Conservation (phyloP, 2,888 invertebrate genomes). For the Spodoptera exigua region DNA sequence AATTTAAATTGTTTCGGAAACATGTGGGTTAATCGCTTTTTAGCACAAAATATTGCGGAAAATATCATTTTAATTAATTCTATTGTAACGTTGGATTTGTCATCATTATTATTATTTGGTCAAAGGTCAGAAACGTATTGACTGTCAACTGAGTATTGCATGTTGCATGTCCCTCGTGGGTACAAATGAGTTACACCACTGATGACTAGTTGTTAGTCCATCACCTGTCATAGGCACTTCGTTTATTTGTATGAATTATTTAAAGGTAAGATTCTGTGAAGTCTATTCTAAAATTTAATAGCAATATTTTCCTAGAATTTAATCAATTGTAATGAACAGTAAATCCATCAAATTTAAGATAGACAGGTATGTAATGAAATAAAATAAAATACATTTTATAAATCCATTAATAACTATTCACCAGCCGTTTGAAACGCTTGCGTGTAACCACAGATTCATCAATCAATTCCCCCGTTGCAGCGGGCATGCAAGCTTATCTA, state of each 20-base stretch:
- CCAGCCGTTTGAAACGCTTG: slow-evolving; percentile 2
- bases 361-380: too few species aligned
- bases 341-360: too few species aligned
- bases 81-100: slow-evolving; percentile 6
- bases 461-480: slow-evolving; percentile 37
- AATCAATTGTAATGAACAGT: too few species aligned
- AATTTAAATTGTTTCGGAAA: slow-evolving; percentile 11
- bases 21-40: slow-evolving; percentile 14
- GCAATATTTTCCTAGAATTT: background rate
- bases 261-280: background rate
- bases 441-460: slow-evolving; percentile 28
- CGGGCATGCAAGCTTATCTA: slow-evolving; percentile 24
- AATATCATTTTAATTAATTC: background rate
- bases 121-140: slow-evolving; percentile 11
- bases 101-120: slow-evolving; percentile 1
- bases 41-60: slow-evolving; percentile 12
- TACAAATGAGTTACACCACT: slow-evolving; percentile 25
- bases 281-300: background rate
- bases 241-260: slow-evolving; percentile 6
- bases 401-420: slow-evolving; percentile 13
- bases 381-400: too few species aligned
- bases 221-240: background rate
- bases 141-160: slow-evolving; percentile 17
- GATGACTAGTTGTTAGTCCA: background rate
- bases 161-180: slow-evolving; percentile 13